Conservation (phyloP, 2,888 invertebrate genomes). For the Glaucopsyche alexis region DNA sequence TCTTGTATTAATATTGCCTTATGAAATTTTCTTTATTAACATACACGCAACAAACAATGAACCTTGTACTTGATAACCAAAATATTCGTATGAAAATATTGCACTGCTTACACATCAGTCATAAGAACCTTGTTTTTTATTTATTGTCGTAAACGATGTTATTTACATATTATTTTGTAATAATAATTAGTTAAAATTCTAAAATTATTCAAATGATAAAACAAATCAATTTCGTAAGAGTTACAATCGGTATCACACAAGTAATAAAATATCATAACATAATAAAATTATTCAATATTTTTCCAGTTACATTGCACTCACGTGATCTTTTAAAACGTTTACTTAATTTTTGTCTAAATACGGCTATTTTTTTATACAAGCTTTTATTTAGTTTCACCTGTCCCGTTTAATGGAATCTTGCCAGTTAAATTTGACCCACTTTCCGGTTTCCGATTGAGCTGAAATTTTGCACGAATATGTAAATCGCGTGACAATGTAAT, state of each 20-base stretch:
- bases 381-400: no score
- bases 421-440: no score
- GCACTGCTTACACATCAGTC: constrained; percentile 12
- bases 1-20: neutral
- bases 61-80: constrained; percentile 20
- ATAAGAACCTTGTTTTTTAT: constrained; percentile 25
- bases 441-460: no score
- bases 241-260: neutral
- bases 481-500: no score
- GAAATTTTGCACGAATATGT: no score
- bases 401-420: no score
- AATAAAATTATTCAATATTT: neutral
- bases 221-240: neutral
- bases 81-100: neutral
- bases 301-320: neutral
- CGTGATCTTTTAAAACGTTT: neutral
- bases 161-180: constrained; percentile 22
- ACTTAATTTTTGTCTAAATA: no score
- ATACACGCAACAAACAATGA: neutral
- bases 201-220: neutral
- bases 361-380: no score
- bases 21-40: neutral
- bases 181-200: neutral
- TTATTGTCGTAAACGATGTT: constrained; percentile 6
- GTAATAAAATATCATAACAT: neutral